Percentiles rank a stretch among this genome's conserved stretches.
Conservation (phyloP, 2,888 invertebrate genomes). For the Agapetus fuscipes region DNA sequence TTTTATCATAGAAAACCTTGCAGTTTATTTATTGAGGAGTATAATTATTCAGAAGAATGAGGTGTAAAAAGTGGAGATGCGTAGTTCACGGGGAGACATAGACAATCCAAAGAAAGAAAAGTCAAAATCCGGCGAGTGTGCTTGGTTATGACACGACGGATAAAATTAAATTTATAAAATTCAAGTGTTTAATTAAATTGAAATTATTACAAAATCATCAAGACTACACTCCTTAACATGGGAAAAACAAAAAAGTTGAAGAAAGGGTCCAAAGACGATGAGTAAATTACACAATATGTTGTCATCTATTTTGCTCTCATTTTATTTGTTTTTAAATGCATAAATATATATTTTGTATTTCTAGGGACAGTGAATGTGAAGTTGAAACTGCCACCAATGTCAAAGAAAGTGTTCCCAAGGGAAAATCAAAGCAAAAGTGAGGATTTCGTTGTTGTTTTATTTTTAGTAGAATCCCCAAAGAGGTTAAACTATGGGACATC, state of each 20-base stretch:
- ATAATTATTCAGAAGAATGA: too few relatives aligned
- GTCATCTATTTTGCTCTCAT: too few relatives aligned
- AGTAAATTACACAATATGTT: conserved; percentile 40
- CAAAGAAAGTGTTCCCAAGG: conserved; percentile 34
- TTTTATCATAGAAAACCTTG: too few relatives aligned
- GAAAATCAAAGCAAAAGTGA: conserved; percentile 30
- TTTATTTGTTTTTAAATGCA: too few relatives aligned
- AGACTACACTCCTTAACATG: too few relatives aligned
- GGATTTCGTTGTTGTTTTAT: conserved; percentile 21
- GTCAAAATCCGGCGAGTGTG: conserved; percentile 18
- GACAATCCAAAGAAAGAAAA: conserved; percentile 7
- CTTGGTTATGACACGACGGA: conserved; percentile 18
- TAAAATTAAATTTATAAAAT: neutral
- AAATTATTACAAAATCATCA: too few relatives aligned
- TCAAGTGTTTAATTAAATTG: neutral
- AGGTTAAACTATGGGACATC: too few relatives aligned
- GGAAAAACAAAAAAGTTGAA: conserved; percentile 77
- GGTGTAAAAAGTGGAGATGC: too few relatives aligned
- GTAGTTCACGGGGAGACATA: too few relatives aligned
- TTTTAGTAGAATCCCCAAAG: too few relatives aligned
- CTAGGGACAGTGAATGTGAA: conserved; percentile 55
- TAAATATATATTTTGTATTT: too few relatives aligned
- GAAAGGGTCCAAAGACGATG: conserved; percentile 64
- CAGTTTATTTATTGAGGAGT: too few relatives aligned
- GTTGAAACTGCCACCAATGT: conserved; percentile 35